Percentiles rank a stretch among this genome's conserved stretches.
These are phyloP conservation scores for Mus musculus DNA, from an alignment of 2,113 vertebrate genomes.

Conservation along the genomic window GRCm39 chr15:7496001-7496500, in stretches of 20 bases:
- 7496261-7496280: background rate
- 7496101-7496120: background rate
- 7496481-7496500: background rate
- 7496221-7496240: background rate
- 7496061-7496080: background rate
- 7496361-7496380: background rate
- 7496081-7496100: constrained; percentile 14
- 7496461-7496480: background rate
- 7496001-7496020: background rate
- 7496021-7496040: background rate
- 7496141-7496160: background rate
- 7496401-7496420: background rate
- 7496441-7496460: background rate
- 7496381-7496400: background rate
- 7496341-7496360: constrained; percentile 1
- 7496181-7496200: background rate
- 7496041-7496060: background rate
- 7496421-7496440: constrained; percentile 1
- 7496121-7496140: background rate
- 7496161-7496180: background rate
- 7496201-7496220: background rate
- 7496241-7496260: background rate
- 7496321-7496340: background rate
- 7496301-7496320: constrained; percentile 3
- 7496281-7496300: constrained; percentile 2